Conservation (phyloP, 2,113 vertebrate genomes). For the Acanthochromis polyacanthus region DNA sequence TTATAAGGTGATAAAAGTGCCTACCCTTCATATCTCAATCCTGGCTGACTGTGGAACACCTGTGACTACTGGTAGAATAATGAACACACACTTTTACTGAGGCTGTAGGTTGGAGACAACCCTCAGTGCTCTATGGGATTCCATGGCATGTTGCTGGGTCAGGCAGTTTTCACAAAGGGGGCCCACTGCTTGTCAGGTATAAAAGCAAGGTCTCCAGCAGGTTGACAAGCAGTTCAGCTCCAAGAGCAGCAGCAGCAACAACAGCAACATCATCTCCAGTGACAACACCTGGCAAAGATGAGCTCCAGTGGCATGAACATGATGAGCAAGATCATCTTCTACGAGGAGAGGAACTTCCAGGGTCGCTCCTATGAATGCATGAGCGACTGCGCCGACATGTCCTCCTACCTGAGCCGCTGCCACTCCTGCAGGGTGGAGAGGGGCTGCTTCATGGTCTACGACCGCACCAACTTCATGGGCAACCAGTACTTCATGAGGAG, state of each 20-base stretch:
- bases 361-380: conserved; percentile 74
- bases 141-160: conserved; percentile 54
- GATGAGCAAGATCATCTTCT: conserved; percentile 71
- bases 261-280: background rate
- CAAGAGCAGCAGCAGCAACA: conserved; percentile 34
- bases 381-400: conserved; percentile 70
- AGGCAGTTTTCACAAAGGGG: conserved; percentile 59
- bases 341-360: conserved; percentile 76
- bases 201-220: conserved; percentile 47
- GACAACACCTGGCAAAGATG: conserved; percentile 46
- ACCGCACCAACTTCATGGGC: conserved; percentile 62
- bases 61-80: too few species aligned
- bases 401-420: conserved; percentile 75
- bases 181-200: conserved; percentile 46
- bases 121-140: conserved; percentile 45
- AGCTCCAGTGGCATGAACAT: conserved; percentile 51
- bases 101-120: conserved; percentile 4
- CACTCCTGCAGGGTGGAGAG: conserved; percentile 73
- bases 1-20: too few species aligned
- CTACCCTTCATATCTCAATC: too few species aligned
- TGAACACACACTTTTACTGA: too few species aligned
- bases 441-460: conserved; percentile 76
- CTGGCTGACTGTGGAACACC: too few species aligned
- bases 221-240: conserved; percentile 55
- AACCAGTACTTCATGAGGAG: conserved; percentile 70